Evolutionary conservation across 2,797 vertebrate genomes (phyloP).

Genomic region (Brachymystax lenok): DNA sequence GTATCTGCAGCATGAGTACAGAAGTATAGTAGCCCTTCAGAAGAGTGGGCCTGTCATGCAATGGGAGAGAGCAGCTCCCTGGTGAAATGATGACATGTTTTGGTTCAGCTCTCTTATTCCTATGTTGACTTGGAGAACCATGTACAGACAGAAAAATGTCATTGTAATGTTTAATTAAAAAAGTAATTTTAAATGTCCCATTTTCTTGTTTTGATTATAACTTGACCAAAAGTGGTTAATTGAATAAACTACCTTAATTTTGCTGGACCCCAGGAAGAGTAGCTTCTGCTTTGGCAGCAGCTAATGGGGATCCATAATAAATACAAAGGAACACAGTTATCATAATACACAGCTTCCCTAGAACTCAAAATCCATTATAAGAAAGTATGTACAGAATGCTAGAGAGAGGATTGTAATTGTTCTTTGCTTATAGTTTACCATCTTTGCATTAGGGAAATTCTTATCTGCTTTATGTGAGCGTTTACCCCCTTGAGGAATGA

Average conservation of each 20-base stretch:
- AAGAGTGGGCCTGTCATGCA: slow-evolving; percentile 66
- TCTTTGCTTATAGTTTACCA: neutral
- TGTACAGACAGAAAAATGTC: slow-evolving; percentile 84
- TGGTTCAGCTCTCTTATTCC: slow-evolving; percentile 71
- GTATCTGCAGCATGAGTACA: slow-evolving; percentile 80
- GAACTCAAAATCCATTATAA: neutral
- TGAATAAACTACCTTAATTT: no score
- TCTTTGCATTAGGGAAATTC: neutral
- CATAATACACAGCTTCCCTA: neutral
- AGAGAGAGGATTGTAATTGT: neutral
- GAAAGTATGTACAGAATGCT: neutral
- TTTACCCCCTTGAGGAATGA: neutral
- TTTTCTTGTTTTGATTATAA: slow-evolving; percentile 54
- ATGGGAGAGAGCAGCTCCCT: slow-evolving; percentile 65
- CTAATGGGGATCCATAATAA: no score
- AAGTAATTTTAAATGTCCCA: slow-evolving; percentile 77
- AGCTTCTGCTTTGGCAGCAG: no score
- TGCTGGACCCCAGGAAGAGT: no score
- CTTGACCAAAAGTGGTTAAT: neutral
- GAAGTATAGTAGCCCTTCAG: slow-evolving; percentile 71
- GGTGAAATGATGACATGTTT: slow-evolving; percentile 58
- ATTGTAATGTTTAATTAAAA: slow-evolving; percentile 85
- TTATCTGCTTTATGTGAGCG: neutral
- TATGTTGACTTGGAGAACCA: slow-evolving; percentile 77
- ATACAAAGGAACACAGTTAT: neutral